These are phyloP conservation scores for Myodes glareolus DNA, from an alignment of 2,113 vertebrate species.

Conservation along the genomic window DNA sequence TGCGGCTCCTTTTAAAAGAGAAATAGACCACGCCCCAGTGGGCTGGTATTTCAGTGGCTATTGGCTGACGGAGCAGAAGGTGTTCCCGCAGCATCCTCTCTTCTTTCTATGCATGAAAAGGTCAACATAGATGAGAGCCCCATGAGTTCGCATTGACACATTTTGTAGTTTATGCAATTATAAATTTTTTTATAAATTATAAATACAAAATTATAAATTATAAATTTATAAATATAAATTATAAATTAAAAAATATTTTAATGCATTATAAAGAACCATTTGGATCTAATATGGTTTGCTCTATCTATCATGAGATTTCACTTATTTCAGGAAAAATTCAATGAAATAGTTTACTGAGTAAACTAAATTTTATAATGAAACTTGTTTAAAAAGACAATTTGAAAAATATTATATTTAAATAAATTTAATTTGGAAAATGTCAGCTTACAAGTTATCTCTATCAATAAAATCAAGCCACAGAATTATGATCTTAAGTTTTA, in stretches of 20 bases:
- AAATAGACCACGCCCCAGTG: too few relatives aligned
- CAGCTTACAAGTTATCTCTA: not conserved
- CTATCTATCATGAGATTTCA: not conserved
- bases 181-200: too few relatives aligned
- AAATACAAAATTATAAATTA: too few relatives aligned
- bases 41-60: too few relatives aligned
- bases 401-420: constrained; percentile 43
- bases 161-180: not conserved
- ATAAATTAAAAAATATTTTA: too few relatives aligned
- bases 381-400: constrained; percentile 31
- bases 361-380: not conserved
- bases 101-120: not conserved
- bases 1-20: too few relatives aligned
- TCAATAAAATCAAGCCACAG: not conserved
- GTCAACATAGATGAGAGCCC: not conserved
- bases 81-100: too few relatives aligned
- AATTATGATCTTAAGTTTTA: not conserved
- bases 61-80: too few relatives aligned
- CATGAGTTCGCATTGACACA: not conserved
- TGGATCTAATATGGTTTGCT: not conserved
- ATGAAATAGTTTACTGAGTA: not conserved
- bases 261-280: not conserved
- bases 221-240: too few relatives aligned
- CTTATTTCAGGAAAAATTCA: not conserved
- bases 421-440: not conserved